A percentile compares a stretch with the other conserved stretches of the same genome.
Evolutionary conservation across 2,888 invertebrate species (phyloP).

Genomic region (Drosophila multiciliata): DNA sequence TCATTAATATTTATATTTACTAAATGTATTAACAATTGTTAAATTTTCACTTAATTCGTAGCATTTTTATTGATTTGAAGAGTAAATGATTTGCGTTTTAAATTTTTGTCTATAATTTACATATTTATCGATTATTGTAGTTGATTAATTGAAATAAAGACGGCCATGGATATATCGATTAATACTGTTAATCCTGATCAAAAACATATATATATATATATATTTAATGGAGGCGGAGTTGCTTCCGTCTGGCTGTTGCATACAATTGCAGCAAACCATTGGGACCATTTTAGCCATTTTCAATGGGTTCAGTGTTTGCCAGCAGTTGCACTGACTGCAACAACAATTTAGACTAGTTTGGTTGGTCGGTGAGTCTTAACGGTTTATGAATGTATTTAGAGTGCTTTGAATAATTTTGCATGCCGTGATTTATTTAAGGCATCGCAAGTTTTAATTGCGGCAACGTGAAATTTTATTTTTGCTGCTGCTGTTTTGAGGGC

Average conservation of each 20-base stretch:
- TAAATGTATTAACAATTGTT: background rate
- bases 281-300: background rate
- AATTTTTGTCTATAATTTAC: background rate
- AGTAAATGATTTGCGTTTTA: background rate
- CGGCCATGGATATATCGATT: background rate
- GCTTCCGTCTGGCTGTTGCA: background rate
- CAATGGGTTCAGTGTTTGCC: background rate
- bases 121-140: background rate
- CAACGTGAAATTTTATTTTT: constrained; percentile 34
- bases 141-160: background rate
- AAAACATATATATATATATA: background rate
- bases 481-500: constrained; percentile 2
- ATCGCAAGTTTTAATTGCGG: constrained; percentile 50
- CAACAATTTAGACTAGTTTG: background rate
- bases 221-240: background rate
- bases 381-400: background rate
- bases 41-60: background rate
- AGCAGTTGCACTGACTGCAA: background rate
- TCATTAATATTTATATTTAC: background rate
- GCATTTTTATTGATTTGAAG: background rate
- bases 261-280: background rate
- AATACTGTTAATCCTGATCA: too few species aligned
- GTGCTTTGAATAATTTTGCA: constrained; percentile 23
- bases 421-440: constrained; percentile 49
- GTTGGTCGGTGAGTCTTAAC: background rate